phyloP scores from a whole-genome alignment of 2,113 vertebrate genomes.

The Spea bombifrons region DNA sequence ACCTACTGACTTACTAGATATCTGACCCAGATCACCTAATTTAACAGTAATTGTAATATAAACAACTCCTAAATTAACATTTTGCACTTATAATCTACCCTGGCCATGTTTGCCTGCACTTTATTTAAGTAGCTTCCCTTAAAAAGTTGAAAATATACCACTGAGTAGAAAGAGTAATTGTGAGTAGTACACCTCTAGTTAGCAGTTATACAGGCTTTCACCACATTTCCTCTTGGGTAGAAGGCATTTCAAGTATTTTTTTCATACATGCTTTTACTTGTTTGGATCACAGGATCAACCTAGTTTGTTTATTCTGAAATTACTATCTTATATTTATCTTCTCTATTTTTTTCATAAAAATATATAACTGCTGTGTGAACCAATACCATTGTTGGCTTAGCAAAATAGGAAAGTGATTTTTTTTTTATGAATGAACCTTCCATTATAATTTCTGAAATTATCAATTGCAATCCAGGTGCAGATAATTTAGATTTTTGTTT shows the following conservation, averaged over 20 bases:
- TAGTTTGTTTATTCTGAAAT: not conserved
- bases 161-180: too few species aligned
- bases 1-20: too few species aligned
- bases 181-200: too few species aligned
- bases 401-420: conserved; percentile 7
- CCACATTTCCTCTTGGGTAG: too few species aligned
- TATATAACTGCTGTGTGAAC: not conserved
- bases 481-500: not conserved
- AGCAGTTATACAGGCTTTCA: too few species aligned
- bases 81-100: too few species aligned
- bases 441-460: conserved; percentile 6
- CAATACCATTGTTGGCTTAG: conserved; percentile 11
- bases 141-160: too few species aligned
- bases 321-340: not conserved
- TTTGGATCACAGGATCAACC: not conserved
- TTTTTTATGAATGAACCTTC: not conserved
- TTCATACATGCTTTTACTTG: not conserved
- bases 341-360: conserved; percentile 10
- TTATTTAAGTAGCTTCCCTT: too few species aligned
- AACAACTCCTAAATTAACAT: too few species aligned
- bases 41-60: too few species aligned
- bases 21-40: too few species aligned
- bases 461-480: not conserved
- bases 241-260: not conserved
- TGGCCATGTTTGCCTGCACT: too few species aligned